Percentiles rank a stretch among this genome's conserved stretches.
phyloP scores from a whole-genome alignment of 2,888 invertebrate species.

The Coronaproctus castanopsis region DNA sequence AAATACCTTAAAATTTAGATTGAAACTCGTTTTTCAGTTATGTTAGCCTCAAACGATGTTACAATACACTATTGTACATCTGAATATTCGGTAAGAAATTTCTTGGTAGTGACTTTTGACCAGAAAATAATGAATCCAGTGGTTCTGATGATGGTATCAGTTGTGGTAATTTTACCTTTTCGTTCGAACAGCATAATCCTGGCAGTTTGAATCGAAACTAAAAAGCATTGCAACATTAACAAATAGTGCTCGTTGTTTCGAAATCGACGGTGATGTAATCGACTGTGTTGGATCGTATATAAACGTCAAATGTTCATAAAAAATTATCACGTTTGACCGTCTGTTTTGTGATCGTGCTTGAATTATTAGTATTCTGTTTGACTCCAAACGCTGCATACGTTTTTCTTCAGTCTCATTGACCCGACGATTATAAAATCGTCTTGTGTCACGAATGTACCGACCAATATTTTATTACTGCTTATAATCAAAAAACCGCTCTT shows the following conservation, averaged over 20 bases:
- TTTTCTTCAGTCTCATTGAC: constrained; percentile 4
- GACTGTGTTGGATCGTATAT: not conserved
- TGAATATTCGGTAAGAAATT: not conserved
- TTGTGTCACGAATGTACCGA: not conserved
- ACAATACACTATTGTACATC: not conserved
- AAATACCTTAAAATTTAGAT: too few relatives aligned
- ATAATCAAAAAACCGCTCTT: too few relatives aligned
- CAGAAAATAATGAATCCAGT: not conserved
- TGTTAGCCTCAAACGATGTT: too few relatives aligned
- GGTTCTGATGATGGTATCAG: not conserved
- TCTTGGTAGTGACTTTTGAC: not conserved
- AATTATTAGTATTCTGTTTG: not conserved
- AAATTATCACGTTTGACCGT: not conserved
- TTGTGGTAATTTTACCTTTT: not conserved
- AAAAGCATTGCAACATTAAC: not conserved
- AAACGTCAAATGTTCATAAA: not conserved
- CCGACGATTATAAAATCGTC: not conserved
- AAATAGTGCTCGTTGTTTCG: not conserved
- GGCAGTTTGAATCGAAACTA: not conserved
- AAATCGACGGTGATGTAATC: not conserved
- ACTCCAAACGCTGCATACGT: not conserved
- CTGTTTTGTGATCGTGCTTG: not conserved
- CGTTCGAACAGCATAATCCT: not conserved
- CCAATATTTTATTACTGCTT: too few relatives aligned
- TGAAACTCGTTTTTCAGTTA: too few relatives aligned